These are phyloP conservation scores for Anarrhichthys ocellatus DNA, from an alignment of 2,113 vertebrate genomes.

Conservation along the genomic window DNA sequence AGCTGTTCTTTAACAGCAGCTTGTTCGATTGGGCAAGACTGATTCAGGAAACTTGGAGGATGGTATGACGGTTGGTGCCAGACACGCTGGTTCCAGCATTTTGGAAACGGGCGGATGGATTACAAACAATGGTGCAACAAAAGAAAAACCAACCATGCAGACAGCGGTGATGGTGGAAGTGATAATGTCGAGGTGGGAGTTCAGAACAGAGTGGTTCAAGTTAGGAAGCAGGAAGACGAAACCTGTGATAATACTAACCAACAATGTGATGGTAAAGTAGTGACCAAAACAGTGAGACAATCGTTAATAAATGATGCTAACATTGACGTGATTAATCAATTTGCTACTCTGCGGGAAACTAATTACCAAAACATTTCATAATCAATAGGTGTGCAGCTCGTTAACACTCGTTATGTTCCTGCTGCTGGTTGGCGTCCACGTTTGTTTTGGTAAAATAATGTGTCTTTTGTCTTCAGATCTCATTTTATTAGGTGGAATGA, in stretches of 20 bases:
- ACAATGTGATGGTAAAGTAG: neutral
- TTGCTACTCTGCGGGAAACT: too few relatives aligned
- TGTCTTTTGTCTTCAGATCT: neutral
- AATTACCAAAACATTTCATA: neutral
- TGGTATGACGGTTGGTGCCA: slow-evolving; percentile 2
- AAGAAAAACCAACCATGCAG: neutral
- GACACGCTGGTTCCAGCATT: neutral
- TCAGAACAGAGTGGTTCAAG: neutral
- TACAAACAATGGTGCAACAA: slow-evolving; percentile 16
- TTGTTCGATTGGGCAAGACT: slow-evolving; percentile 15
- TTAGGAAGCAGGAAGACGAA: neutral
- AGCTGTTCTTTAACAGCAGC: neutral
- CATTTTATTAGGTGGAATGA: too few relatives aligned
- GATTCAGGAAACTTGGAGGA: neutral
- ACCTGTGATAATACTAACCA: too few relatives aligned
- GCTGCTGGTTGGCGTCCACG: too few relatives aligned
- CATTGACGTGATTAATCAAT: neutral
- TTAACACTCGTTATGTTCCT: neutral
- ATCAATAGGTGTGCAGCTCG: neutral
- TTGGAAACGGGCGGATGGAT: neutral
- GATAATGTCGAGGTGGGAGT: slow-evolving; percentile 9
- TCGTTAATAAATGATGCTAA: neutral
- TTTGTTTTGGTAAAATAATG: neutral
- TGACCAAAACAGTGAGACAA: neutral
- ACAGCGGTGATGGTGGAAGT: neutral